phyloP scores from a whole-genome alignment of 2,797 vertebrate genomes.

The Tinamus major region DNA sequence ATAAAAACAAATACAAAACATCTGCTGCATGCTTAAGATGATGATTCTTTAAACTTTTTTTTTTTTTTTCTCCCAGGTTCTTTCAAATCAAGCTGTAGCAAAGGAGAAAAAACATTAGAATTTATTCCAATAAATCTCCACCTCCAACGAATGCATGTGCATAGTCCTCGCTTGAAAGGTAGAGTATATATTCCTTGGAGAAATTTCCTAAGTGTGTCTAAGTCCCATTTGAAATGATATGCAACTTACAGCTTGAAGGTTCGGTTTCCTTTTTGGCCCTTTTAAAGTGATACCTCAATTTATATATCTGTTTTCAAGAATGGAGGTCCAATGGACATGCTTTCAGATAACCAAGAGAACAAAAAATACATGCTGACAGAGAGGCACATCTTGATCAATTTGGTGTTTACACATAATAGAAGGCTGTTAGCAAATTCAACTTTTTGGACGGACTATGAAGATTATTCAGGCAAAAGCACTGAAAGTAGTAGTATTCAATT shows the following conservation, averaged over 20 bases:
- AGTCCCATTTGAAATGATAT: not conserved
- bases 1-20: slow-evolving; percentile 5
- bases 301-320: not conserved
- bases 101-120: slow-evolving; percentile 95
- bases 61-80: slow-evolving; percentile 83
- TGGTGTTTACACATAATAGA: not conserved
- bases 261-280: not conserved
- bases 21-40: slow-evolving; percentile 47
- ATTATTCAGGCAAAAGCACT: not conserved
- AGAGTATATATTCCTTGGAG: slow-evolving; percentile 6
- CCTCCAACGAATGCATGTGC: slow-evolving; percentile 95
- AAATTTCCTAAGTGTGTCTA: not conserved
- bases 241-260: not conserved
- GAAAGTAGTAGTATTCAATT: not conserved
- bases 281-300: not conserved
- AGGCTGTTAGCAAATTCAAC: not conserved
- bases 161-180: slow-evolving; percentile 94
- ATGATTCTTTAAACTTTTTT: slow-evolving; percentile 33
- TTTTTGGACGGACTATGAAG: not conserved
- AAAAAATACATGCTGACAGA: not conserved
- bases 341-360: not conserved
- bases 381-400: not conserved
- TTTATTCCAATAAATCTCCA: slow-evolving; percentile 98
- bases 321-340: not conserved
- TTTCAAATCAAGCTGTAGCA: slow-evolving; percentile 97